Percentiles rank a stretch among this genome's conserved stretches.
phyloP scores from a whole-genome alignment of 2,888 invertebrate genomes.

The Polydesmus complanatus region DNA sequence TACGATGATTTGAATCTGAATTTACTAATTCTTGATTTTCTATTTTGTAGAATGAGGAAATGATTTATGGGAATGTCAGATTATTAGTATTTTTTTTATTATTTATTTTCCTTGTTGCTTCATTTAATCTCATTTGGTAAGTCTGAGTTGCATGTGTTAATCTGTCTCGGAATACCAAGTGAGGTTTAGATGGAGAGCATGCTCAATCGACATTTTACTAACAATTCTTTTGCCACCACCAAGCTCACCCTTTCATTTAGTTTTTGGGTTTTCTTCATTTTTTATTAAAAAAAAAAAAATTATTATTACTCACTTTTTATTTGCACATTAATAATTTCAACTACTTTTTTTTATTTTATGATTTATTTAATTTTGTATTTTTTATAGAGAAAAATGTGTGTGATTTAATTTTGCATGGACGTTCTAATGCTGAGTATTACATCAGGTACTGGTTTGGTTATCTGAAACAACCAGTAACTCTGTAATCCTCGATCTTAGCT shows the following conservation, averaged over 20 bases:
- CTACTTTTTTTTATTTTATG: neutral
- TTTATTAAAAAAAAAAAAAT: neutral
- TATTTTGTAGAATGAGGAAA: too few relatives aligned
- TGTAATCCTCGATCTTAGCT: neutral
- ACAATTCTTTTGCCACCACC: too few relatives aligned
- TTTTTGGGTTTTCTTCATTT: neutral
- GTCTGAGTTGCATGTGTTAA: conserved; percentile 57
- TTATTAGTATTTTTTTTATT: too few relatives aligned
- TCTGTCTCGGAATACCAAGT: conserved; percentile 66
- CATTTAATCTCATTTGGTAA: conserved; percentile 97
- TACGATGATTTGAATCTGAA: too few relatives aligned
- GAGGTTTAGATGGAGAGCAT: conserved; percentile 43
- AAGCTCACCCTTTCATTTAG: too few relatives aligned
- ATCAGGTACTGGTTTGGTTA: neutral
- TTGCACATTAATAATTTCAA: neutral
- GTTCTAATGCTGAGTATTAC: neutral
- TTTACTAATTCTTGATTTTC: too few relatives aligned
- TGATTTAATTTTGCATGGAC: neutral
- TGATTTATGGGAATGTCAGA: too few relatives aligned
- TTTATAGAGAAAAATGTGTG: too few relatives aligned
- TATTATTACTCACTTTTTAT: too few relatives aligned
- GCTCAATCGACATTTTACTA: too few relatives aligned
- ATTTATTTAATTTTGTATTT: neutral
- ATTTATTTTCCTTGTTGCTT: too few relatives aligned
- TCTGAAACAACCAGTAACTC: neutral